Conservation (phyloP, 2,113 vertebrate genomes). For the Grantiella picta region DNA sequence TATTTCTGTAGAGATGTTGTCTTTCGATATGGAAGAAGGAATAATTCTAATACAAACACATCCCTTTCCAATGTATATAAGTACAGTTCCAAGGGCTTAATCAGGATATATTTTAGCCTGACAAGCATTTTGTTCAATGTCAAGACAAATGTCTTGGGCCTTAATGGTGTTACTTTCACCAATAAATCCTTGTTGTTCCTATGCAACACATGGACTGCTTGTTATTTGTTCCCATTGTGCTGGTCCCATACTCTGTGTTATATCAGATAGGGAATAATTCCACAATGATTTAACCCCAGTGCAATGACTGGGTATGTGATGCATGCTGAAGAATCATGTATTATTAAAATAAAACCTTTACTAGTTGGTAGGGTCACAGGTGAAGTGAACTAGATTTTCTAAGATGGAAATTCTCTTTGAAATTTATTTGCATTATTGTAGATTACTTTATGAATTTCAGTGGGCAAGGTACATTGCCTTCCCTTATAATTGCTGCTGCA, state of each 20-base stretch:
- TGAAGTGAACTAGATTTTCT: background rate
- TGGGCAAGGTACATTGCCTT: background rate
- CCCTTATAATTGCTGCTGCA: background rate
- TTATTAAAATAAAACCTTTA: background rate
- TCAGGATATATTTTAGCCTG: background rate
- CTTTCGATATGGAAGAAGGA: background rate
- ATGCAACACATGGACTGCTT: fast-evolving
- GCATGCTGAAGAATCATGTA: background rate
- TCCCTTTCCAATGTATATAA: background rate
- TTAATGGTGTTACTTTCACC: background rate
- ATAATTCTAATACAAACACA: background rate
- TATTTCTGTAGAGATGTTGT: background rate
- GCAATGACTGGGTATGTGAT: background rate
- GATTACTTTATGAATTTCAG: background rate
- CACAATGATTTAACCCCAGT: background rate
- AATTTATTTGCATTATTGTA: background rate
- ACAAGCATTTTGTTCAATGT: background rate
- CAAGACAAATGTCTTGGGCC: background rate
- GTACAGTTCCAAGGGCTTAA: background rate
- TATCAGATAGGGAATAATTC: background rate
- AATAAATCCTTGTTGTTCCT: background rate
- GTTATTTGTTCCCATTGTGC: background rate
- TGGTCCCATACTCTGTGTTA: background rate
- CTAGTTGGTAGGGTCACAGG: background rate
- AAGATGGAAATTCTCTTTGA: background rate